Evolutionary conservation across 1,140 invertebrate species (phyloP).

Genomic region (Hirudo medicinalis): DNA sequence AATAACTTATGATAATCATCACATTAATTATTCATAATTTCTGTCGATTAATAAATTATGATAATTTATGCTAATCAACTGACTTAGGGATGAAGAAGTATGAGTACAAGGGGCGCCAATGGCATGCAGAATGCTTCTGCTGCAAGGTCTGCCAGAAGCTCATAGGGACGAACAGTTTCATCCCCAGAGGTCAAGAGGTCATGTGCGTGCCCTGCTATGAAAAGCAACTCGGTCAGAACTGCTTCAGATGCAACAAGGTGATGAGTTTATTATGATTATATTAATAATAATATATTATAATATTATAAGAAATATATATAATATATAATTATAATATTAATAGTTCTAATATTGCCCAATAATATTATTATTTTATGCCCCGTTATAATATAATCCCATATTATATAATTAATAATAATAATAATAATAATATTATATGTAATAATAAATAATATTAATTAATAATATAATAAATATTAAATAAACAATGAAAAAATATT

Average conservation of each 20-base stretch:
- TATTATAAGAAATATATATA: too few relatives aligned
- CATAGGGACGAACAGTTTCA: constrained; percentile 93
- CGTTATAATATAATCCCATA: too few relatives aligned
- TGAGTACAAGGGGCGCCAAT: constrained; percentile 96
- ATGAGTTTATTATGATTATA: too few relatives aligned
- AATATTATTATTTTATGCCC: too few relatives aligned
- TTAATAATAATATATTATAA: too few relatives aligned
- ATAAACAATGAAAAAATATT: too few relatives aligned
- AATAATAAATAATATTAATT: too few relatives aligned
- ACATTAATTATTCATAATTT: not conserved
- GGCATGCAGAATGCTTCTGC: constrained; percentile 97
- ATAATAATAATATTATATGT: too few relatives aligned
- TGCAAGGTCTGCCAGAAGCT: constrained; percentile 86
- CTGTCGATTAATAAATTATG: not conserved
- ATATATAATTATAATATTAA: too few relatives aligned
- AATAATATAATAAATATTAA: too few relatives aligned
- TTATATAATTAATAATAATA: too few relatives aligned
- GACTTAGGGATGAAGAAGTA: constrained; percentile 85
- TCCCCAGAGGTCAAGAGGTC: constrained; percentile 89
- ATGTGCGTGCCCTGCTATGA: constrained; percentile 92
- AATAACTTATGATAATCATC: not conserved
- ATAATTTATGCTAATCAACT: not conserved
- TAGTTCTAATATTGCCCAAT: too few relatives aligned
- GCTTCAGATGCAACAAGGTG: constrained; percentile 63
- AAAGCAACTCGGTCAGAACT: constrained; percentile 75